Base-by-base conservation (phyloP, 2,888 invertebrate genomes). In the Amaurobius ferox region DNA sequence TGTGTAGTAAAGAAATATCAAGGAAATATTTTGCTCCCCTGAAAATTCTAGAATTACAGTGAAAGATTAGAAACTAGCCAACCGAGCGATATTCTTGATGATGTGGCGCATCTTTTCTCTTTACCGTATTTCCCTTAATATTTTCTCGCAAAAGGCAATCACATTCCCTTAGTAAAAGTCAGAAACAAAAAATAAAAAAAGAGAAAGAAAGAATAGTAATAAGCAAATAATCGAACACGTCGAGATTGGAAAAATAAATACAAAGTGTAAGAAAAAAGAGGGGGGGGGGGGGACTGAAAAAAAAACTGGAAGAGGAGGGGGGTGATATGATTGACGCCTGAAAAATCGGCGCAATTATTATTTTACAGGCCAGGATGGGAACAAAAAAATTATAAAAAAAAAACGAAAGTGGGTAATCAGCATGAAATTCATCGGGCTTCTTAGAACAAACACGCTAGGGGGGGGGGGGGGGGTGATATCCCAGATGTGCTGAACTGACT, bases 321-420 rank as follows among this genome's bases (percentile, higher is more conserved):
- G 28, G 62, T n/a, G 26, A 26, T 6, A 13, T 80, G 80, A 80
- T 55, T 71, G 83, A 83, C 83, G 77, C 83, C 44, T 83, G 77
- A 64, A 71, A 70, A 61, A 83, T 76, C 66, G 66, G 71, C 39
- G 71, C 77, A 83, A 77, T 83, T 83, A 77, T 77, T 72, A 66
- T 83, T 83, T 71, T 39, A 44, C 70, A 39, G 66, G 19, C n/a
- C 19, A 66, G 32, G 11, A 23, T 30, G 26, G 44, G 6, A 9
- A 35, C n/a, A 7, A 62, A 19, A 5, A 30, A 23, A n/a, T n/a
- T n/a, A n/a, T n/a, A 13, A 66, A 26, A 30, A 23, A 26, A 40
- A 26, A 28, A 9, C 19, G 30, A 23, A 16, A 35, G 61, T 2
- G 61, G 39, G 11, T 40, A 62, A 67, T 73, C 66, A 80, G 80